Conservation (phyloP, 1,140 invertebrate species). For the Drosophila willistoni region DNA sequence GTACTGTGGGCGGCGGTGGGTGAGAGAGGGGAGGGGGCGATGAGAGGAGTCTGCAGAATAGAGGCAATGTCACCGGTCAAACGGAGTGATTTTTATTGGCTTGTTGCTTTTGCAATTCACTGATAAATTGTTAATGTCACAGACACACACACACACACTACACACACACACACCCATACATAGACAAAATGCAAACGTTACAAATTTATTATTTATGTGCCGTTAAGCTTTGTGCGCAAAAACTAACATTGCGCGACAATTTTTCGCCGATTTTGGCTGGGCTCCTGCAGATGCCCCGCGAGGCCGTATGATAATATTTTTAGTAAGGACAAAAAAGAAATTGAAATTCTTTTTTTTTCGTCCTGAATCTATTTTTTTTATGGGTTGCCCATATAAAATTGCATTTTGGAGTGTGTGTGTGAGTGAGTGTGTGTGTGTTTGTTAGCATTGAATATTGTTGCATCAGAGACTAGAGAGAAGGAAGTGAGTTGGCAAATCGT, state of each 20-base stretch:
- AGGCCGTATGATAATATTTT: constrained; percentile 50
- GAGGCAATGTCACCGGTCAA: constrained; percentile 68
- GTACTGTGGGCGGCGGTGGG: not conserved
- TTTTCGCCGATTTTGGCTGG: constrained; percentile 23
- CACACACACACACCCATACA: constrained; percentile 28
- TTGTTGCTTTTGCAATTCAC: constrained; percentile 76
- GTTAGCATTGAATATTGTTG: constrained; percentile 48
- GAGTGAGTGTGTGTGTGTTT: constrained; percentile 17
- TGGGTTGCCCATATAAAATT: constrained; percentile 35
- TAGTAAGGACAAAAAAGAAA: constrained; percentile 4
- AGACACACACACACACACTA: constrained; percentile 43
- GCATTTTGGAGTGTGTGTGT: constrained; percentile 35
- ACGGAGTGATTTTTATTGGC: constrained; percentile 78
- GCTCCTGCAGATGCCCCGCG: constrained; percentile 25
- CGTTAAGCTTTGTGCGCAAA: constrained; percentile 71
- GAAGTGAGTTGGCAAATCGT: constrained; percentile 19
- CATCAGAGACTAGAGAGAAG: not conserved
- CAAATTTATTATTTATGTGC: constrained; percentile 78
- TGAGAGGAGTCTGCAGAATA: constrained; percentile 12
- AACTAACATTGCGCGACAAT: constrained; percentile 36
- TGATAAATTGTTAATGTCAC: constrained; percentile 78
- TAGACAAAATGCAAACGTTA: constrained; percentile 67
- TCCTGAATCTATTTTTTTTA: not conserved
- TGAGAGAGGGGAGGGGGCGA: not conserved
- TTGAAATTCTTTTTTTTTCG: constrained; percentile 1